phyloP scores from a whole-genome alignment of 2,888 invertebrate species.

The Idaea biselata region DNA sequence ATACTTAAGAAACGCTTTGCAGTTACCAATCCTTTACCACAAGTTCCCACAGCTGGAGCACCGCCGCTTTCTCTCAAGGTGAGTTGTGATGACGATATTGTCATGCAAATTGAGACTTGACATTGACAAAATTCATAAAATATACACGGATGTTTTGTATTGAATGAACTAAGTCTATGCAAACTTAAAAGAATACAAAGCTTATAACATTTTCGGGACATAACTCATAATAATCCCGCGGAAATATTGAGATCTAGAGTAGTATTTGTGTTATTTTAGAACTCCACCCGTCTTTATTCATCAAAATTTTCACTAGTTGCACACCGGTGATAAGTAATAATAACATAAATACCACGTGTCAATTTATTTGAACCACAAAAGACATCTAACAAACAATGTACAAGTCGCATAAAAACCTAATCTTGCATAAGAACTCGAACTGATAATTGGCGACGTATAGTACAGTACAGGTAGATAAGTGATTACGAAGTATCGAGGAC shows the following conservation, averaged over 20 bases:
- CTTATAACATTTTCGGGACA: neutral
- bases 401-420: neutral
- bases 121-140: neutral
- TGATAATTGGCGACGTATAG: neutral
- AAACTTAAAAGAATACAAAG: neutral
- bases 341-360: too few relatives aligned
- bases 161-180: neutral
- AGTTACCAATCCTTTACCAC: neutral
- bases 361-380: too few relatives aligned
- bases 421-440: neutral
- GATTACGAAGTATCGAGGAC: neutral
- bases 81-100: neutral
- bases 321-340: too few relatives aligned
- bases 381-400: neutral
- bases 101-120: constrained; percentile 3
- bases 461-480: constrained; percentile 12
- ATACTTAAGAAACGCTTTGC: neutral
- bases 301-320: too few relatives aligned
- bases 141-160: neutral
- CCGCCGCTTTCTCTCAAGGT: constrained; percentile 4
- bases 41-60: constrained; percentile 35
- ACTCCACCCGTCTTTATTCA: too few relatives aligned
- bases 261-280: too few relatives aligned
- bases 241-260: too few relatives aligned
- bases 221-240: neutral